Conservation (phyloP, 2,797 vertebrate species). For the Valencia hispanica region DNA sequence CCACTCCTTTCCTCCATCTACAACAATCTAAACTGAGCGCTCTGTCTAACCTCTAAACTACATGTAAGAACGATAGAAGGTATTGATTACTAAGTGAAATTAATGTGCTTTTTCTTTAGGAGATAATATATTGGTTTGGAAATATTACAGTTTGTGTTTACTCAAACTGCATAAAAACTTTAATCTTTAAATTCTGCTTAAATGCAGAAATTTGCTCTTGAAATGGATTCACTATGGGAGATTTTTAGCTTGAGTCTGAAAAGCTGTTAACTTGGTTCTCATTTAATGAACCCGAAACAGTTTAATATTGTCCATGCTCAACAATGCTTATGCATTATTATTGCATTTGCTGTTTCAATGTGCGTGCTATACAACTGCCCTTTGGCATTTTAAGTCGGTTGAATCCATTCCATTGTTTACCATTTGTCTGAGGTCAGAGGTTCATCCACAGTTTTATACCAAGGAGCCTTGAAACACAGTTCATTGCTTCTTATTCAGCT, state of each 20-base stretch:
- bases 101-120: too few relatives aligned
- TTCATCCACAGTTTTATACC: constrained; percentile 19
- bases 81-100: not conserved
- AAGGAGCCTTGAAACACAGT: not conserved
- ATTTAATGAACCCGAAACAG: too few relatives aligned
- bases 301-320: not conserved
- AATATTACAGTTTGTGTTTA: too few relatives aligned
- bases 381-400: not conserved
- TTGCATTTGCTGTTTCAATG: not conserved
- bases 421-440: constrained; percentile 28
- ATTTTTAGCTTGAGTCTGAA: too few relatives aligned
- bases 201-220: too few relatives aligned
- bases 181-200: too few relatives aligned
- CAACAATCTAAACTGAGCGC: not conserved
- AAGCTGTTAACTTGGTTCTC: too few relatives aligned
- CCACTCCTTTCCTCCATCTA: not conserved
- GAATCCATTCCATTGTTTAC: constrained; percentile 11
- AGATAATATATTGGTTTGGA: too few relatives aligned
- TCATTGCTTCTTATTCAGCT: constrained; percentile 20
- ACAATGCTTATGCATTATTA: not conserved
- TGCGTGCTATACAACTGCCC: not conserved
- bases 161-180: too few relatives aligned
- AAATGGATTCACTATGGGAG: too few relatives aligned
- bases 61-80: not conserved
- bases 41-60: not conserved